Conservation (phyloP, 2,888 invertebrate genomes). For the Watsonalla binaria region DNA sequence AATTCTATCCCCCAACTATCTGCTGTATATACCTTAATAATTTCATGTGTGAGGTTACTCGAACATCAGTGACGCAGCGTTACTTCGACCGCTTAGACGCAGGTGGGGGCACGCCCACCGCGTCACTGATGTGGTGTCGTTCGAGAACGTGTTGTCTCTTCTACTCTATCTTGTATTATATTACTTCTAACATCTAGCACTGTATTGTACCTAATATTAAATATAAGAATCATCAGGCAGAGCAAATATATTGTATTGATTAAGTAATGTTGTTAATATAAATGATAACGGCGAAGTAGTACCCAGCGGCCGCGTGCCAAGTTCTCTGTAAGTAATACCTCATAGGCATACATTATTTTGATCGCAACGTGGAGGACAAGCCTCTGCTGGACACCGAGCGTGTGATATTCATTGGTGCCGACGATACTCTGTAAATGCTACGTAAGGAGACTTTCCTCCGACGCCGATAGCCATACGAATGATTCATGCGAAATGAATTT, state of each 20-base stretch:
- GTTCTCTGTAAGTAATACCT: slow-evolving; percentile 25
- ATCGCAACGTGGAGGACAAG: no score
- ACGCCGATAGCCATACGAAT: no score
- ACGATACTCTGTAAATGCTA: no score
- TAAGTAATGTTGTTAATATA: background rate
- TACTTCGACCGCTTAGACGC: no score
- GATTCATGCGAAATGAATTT: background rate
- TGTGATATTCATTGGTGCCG: no score
- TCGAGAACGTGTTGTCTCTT: background rate
- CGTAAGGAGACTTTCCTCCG: no score
- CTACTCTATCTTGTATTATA: background rate
- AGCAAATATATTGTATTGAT: background rate
- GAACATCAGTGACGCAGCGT: no score
- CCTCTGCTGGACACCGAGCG: no score
- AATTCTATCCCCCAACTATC: background rate
- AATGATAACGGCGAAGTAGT: slow-evolving; percentile 9
- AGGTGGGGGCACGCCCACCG: no score
- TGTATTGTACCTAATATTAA: slow-evolving; percentile 18
- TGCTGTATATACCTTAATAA: no score
- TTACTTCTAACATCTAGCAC: background rate
- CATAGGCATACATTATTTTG: slow-evolving; percentile 3
- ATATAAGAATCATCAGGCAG: background rate
- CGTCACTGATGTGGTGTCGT: background rate
- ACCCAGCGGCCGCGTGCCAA: slow-evolving; percentile 25
- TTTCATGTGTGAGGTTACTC: no score